Conservation (phyloP, 1,140 invertebrate genomes). For the Hydropsyche tenuis region DNA sequence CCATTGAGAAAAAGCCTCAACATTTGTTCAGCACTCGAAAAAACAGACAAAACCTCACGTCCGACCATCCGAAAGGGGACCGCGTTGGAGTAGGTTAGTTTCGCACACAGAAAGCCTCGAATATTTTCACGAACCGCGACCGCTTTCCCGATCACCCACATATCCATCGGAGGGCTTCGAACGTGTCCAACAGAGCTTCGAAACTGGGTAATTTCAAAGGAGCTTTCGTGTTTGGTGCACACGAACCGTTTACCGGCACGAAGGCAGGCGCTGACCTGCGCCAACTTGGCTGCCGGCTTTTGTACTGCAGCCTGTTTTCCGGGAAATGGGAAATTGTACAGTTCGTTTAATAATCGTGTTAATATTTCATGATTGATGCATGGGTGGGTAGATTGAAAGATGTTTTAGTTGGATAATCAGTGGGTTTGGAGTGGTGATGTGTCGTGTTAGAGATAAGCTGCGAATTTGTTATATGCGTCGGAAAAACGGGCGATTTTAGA, state of each 20-base stretch:
- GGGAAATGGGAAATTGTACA: not conserved
- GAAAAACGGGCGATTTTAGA: no score
- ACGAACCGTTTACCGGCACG: conserved; percentile 4
- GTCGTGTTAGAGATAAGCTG: not conserved
- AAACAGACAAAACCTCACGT: no score
- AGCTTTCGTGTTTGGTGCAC: conserved; percentile 12
- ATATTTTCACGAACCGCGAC: no score
- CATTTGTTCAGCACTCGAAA: no score
- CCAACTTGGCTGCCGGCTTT: not conserved
- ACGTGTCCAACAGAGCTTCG: not conserved
- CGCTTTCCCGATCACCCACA: no score
- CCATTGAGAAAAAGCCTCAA: no score
- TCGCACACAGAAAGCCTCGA: no score
- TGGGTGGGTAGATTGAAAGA: not conserved
- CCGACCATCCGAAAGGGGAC: no score
- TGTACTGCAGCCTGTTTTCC: conserved; percentile 12
- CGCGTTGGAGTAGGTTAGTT: no score
- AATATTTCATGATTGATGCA: not conserved
- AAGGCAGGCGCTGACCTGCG: conserved; percentile 20
- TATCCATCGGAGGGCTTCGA: not conserved
- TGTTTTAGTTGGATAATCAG: no score
- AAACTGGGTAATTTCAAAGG: conserved; percentile 10
- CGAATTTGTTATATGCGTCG: no score
- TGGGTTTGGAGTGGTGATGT: no score
- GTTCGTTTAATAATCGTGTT: not conserved